Conservation (phyloP, 2,888 invertebrate species). For the Clistopyga incitator region DNA sequence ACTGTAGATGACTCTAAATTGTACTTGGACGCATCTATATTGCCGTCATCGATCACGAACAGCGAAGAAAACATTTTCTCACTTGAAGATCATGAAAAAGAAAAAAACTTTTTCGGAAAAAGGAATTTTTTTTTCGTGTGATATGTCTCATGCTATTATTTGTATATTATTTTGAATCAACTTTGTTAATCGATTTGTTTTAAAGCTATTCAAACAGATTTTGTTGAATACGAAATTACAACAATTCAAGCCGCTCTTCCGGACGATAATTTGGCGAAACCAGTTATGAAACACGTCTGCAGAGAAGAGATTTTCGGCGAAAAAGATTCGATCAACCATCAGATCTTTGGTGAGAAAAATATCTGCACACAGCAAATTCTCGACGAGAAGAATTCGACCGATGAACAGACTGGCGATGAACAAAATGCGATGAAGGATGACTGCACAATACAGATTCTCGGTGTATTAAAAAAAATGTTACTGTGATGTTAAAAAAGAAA, state of each 20-base stretch:
- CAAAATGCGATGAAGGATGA: too few species aligned
- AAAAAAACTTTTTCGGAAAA: constrained; percentile 15
- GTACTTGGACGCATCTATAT: constrained; percentile 12
- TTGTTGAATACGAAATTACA: not conserved
- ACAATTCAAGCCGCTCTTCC: not conserved
- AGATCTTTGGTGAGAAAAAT: too few species aligned
- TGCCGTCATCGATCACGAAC: not conserved
- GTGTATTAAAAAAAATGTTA: too few species aligned
- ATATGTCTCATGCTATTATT: not conserved
- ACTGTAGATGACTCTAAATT: constrained; percentile 5
- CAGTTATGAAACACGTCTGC: too few species aligned
- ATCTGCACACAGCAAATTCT: too few species aligned
- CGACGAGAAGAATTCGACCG: too few species aligned
- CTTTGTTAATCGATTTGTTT: not conserved
- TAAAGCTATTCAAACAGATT: not conserved
- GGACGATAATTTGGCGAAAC: not conserved
- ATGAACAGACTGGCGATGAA: too few species aligned
- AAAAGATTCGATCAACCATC: too few species aligned
- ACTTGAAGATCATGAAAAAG: not conserved
- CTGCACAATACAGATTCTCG: too few species aligned
- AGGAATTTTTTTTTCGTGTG: not conserved
- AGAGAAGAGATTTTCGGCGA: too few species aligned
- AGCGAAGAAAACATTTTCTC: not conserved
- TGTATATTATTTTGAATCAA: not conserved
- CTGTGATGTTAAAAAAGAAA: not conserved